Evolutionary conservation across 2,113 vertebrate species (phyloP), one percentile per base, ranked within the genome.

Genomic region (Corydoras sp.): DNA sequence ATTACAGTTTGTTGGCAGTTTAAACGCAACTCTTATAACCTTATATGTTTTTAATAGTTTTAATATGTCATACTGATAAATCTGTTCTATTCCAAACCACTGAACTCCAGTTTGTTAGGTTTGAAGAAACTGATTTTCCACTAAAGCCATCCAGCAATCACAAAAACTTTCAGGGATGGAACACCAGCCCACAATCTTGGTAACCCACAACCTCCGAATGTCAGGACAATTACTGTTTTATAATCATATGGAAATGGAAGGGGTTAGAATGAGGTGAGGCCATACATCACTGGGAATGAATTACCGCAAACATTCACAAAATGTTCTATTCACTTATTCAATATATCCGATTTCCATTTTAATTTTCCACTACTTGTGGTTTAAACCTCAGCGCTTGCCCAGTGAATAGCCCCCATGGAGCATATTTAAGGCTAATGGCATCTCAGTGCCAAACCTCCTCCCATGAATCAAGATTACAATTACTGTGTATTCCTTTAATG

Each of bases 131-230:
- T 50, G 31, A 69, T 71, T 79, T 77, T 77, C 73, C 77, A 77
- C 61, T 53, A 30, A 67, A 68, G 9, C 62, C 48, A 31, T 68
- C 75, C 75, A 75, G 72, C 35, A 74, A 81, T 81, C 69, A 77
- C 66, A 73, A 72, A 70, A 79, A 65, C 32, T 62, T 58, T 55
- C 24, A 70, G 72, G 59, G 14, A 70, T 50, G 14, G 24, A 18
- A 67, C 14, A 43, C 29, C 62, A 67, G 60, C 69, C 77, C 76
- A 79, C 72, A 53, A 68, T 30, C 62, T 69, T 32, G 35, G 65
- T 68, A 76, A 71, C 67, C 69, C 77, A 67, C 69, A 70, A 78
- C 71, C 72, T 72, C 62, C 72, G 73, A 81, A 81, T 48, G 72
- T 77, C 80, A 79, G 66, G 61, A 62, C 77, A 73, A 75, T 81